phyloP scores from a whole-genome alignment of 1,140 invertebrate genomes.

The Papilio glaucus region DNA sequence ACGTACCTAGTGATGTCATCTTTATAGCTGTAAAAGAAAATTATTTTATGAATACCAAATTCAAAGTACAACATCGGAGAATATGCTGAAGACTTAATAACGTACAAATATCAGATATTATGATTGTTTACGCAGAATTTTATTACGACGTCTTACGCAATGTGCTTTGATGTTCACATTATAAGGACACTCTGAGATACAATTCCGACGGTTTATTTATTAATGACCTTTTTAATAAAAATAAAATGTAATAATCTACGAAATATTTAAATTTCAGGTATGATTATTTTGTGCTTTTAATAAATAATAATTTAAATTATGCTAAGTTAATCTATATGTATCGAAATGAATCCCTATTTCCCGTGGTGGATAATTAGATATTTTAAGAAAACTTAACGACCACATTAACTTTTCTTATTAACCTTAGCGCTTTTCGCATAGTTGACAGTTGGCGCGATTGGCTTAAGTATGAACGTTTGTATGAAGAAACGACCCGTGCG shows the following conservation, averaged over 20 bases:
- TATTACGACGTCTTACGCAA: background rate
- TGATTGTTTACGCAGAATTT: conserved; percentile 30
- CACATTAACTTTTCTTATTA: no score
- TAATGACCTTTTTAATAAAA: background rate
- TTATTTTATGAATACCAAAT: conserved; percentile 22
- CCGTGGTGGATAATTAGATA: no score
- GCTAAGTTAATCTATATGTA: no score
- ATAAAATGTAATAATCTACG: background rate
- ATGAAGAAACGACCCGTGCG: no score
- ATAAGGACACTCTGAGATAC: background rate
- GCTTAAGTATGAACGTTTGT: no score
- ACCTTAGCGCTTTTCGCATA: no score
- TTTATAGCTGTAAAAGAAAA: conserved; percentile 68
- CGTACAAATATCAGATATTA: conserved; percentile 11
- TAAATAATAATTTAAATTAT: no score
- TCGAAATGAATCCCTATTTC: no score
- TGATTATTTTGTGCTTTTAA: conserved; percentile 3
- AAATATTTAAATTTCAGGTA: background rate
- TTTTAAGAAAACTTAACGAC: no score
- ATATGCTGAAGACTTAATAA: conserved; percentile 32
- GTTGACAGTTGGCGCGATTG: no score
- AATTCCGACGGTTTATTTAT: conserved; percentile 13
- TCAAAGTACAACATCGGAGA: background rate
- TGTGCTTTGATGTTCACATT: conserved; percentile 9
- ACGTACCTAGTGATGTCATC: conserved; percentile 72